Evolutionary conservation across 23 tunicate species (phyloP).

Genomic region (Ascidia mentula): DNA sequence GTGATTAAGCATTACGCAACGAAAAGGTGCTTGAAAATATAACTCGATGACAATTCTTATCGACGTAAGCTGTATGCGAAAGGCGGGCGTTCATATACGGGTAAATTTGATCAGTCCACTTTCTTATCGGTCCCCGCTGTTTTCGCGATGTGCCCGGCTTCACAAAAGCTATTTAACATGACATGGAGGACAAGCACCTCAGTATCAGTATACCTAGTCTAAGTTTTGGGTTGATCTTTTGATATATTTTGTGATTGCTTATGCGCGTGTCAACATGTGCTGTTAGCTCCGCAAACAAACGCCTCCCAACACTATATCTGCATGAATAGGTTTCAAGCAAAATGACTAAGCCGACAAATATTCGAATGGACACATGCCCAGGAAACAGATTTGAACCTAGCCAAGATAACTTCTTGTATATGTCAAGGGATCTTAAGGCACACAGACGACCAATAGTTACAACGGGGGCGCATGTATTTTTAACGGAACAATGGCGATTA

Average conservation of each 20-base stretch:
- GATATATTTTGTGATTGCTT: neutral
- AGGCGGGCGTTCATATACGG: neutral
- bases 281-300: neutral
- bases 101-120: conserved; percentile 7
- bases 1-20: neutral
- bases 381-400: neutral
- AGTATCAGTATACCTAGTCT: neutral
- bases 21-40: neutral
- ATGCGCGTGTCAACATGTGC: neutral
- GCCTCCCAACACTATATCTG: neutral
- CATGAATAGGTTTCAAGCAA: neutral
- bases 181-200: neutral
- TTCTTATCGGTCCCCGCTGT: neutral
- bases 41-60: conserved; percentile 10
- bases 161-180: neutral
- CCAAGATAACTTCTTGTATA: neutral
- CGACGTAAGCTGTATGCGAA: conserved; percentile 7
- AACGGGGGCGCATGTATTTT: neutral
- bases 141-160: neutral
- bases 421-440: neutral
- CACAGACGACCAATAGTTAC: neutral
- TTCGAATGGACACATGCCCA: neutral
- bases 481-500: conserved; percentile 3
- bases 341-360: neutral
- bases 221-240: neutral